These are phyloP conservation scores for Acanthurus leucopareius DNA, from an alignment of 2,797 vertebrate genomes.

Conservation along the genomic window DNA sequence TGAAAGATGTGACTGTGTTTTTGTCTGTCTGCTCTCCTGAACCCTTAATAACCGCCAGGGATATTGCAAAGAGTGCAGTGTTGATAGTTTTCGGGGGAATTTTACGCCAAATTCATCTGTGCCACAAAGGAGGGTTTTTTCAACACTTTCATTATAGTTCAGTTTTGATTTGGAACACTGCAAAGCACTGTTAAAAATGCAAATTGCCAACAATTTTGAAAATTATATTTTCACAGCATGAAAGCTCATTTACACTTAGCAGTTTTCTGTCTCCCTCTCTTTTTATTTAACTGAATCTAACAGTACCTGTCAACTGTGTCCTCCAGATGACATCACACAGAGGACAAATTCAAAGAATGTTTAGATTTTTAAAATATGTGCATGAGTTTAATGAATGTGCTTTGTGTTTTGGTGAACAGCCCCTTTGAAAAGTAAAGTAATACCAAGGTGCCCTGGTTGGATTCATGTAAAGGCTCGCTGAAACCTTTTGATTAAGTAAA, in stretches of 20 bases:
- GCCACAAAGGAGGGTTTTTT: conserved; percentile 1
- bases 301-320: conserved; percentile 36
- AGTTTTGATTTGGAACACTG: conserved; percentile 19
- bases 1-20: conserved; percentile 31
- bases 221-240: conserved; percentile 26
- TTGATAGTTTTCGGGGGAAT: neutral
- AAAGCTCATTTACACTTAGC: conserved; percentile 15
- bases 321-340: conserved; percentile 35
- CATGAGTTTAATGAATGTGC: conserved; percentile 45
- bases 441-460: conserved; percentile 57
- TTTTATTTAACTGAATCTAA: conserved; percentile 6
- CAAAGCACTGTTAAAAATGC: conserved; percentile 1
- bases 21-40: conserved; percentile 42
- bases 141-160: conserved; percentile 16
- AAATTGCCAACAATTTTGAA: conserved; percentile 9
- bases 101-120: neutral
- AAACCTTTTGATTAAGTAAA: conserved; percentile 28
- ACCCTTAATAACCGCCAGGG: conserved; percentile 60
- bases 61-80: neutral
- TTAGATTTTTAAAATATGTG: conserved; percentile 40
- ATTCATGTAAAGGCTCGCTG: conserved; percentile 7
- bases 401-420: conserved; percentile 43
- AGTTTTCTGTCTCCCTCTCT: neutral
- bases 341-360: conserved; percentile 61
- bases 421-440: conserved; percentile 38